Evolutionary conservation across 2,888 invertebrate genomes (phyloP), one percentile per base, ranked within the genome.

Genomic region (Masnerella sp.): DNA sequence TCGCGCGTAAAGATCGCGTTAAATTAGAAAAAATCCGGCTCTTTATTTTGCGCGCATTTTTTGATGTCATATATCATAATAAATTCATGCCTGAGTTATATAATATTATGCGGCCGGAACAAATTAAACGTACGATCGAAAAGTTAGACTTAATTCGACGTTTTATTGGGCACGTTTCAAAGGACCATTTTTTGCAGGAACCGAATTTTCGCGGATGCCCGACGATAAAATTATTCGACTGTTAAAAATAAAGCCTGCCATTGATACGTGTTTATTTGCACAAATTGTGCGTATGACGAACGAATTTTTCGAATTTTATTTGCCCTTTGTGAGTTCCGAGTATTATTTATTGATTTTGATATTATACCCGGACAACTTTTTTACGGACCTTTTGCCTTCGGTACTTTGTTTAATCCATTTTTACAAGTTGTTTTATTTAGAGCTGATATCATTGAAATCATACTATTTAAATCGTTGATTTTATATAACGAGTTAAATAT

Each of bases 71-170:
- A 45, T 52, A 28, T 65, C 65, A 56, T 65, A 52, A 68, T 59
- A 59, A 68, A 45, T 59, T 68, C 8, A 59, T 38, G 52, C 18
- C 45, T 59, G 25, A 68, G 17, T 30, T 43, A 38, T 25, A 59
- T 52, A 42, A 40, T 47, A 32, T 52, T 52, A 36, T 18, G 30
- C 15, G 12, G 38, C 2, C 30, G 30, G 51, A 59, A 68, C 30
- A 43, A 45, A 54, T 45, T 54, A 43, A 25, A 43, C 11, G 22
- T 38, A 18, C 30, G 42, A 61, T 40, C 30, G 11, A 42, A 40
- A 25, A 5, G 40, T 38, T 20, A 58, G 20, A 43, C 30, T 58
- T 22, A 14, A 56, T 59, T 15, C 28, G 28, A 32, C 11, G 14
- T 59, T 59, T 59, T 58, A 54, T 14, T 56, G 32, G 20, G 12